Percentiles rank a stretch among this genome's conserved stretches.
These are phyloP conservation scores for Prenolepis imparis DNA, from an alignment of 2,888 invertebrate species.

Conservation along the genomic window DNA sequence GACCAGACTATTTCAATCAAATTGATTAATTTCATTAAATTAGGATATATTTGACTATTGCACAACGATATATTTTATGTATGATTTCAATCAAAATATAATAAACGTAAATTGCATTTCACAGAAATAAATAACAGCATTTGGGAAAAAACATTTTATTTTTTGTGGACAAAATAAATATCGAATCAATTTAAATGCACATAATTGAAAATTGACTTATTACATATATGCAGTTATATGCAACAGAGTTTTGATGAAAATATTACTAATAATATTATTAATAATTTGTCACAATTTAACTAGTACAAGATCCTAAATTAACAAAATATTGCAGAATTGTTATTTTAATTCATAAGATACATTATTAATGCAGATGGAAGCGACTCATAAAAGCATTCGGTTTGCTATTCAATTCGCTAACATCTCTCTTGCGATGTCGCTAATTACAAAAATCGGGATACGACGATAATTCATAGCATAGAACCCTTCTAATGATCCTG, in stretches of 20 bases:
- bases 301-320: not conserved
- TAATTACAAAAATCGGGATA: slow-evolving; percentile 26
- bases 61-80: not conserved
- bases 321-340: not conserved
- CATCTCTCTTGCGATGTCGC: not conserved
- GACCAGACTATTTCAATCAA: slow-evolving; percentile 14
- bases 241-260: not conserved
- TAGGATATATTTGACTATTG: slow-evolving; percentile 14
- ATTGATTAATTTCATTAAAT: slow-evolving; percentile 16
- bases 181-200: not conserved
- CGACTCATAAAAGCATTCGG: not conserved
- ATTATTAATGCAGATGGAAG: not conserved
- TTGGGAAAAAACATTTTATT: not conserved
- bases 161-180: not conserved
- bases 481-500: slow-evolving; percentile 41
- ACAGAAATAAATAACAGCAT: not conserved
- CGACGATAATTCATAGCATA: slow-evolving; percentile 17
- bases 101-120: not conserved
- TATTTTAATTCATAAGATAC: not conserved
- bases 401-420: slow-evolving; percentile 7
- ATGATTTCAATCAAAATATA: not conserved
- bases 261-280: not conserved
- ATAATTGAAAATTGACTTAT: not conserved
- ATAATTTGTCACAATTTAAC: not conserved
- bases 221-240: too few relatives aligned